Evolutionary conservation across 2,888 invertebrate species (phyloP).

Genomic region (Ormyrus rosae): DNA sequence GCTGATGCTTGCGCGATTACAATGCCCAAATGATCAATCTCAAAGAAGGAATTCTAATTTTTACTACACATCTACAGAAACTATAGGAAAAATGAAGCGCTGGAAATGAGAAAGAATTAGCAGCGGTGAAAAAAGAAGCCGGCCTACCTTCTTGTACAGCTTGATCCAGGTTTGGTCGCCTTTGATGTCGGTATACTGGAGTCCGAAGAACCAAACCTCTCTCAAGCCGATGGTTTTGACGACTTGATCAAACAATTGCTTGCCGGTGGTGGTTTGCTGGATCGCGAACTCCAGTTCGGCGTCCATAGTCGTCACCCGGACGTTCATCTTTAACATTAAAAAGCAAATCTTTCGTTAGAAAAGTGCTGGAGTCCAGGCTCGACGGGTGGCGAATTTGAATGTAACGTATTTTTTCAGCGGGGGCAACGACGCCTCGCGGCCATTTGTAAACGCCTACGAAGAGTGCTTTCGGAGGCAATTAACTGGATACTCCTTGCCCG

Average conservation of each 20-base stretch:
- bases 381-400: not conserved
- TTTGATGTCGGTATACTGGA: constrained; percentile 99
- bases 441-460: not conserved
- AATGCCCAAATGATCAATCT: no score
- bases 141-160: constrained; percentile 97
- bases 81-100: no score
- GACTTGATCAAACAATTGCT: constrained; percentile 99
- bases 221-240: constrained; percentile 99
- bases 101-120: no score
- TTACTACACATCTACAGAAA: no score
- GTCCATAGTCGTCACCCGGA: constrained; percentile 99
- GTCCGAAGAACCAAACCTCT: constrained; percentile 99
- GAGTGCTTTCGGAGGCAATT: not conserved
- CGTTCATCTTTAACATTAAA: constrained; percentile 88
- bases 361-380: no score
- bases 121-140: no score
- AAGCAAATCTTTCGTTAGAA: no score
- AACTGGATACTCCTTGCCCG: no score
- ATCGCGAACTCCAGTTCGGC: constrained; percentile 99
- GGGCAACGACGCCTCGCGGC: constrained; percentile 9
- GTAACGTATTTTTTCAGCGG: not conserved
- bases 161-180: constrained; percentile 99
- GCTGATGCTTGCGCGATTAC: no score
- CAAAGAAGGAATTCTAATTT: no score
- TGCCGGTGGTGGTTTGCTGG: constrained; percentile 99